phyloP scores from a whole-genome alignment of 2,888 invertebrate species.

The Eristalinus aeneus region DNA sequence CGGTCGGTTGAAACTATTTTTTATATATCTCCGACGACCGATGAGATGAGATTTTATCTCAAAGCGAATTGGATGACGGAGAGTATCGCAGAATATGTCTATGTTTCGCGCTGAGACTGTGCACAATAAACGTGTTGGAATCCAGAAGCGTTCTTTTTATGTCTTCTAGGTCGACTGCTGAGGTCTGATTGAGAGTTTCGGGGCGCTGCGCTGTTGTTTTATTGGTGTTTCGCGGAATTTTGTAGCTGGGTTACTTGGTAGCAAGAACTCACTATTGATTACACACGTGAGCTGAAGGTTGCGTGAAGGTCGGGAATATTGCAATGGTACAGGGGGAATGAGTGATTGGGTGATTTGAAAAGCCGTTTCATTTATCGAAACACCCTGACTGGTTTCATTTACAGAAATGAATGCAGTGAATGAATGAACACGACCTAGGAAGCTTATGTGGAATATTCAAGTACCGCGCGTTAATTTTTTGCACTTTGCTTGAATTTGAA shows the following conservation, averaged over 20 bases:
- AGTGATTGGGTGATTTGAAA: neutral
- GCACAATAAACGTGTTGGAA: neutral
- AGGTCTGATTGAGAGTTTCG: conserved; percentile 34
- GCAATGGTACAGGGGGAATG: conserved; percentile 23
- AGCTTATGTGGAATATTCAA: neutral
- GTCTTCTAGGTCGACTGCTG: neutral
- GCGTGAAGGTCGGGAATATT: conserved; percentile 78
- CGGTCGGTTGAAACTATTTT: neutral
- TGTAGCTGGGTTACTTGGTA: conserved; percentile 60
- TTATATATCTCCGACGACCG: neutral
- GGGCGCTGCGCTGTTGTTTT: conserved; percentile 68
- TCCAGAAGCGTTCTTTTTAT: neutral
- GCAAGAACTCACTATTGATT: conserved; percentile 74
- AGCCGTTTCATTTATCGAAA: neutral
- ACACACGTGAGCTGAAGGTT: conserved; percentile 79
- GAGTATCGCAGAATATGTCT: neutral
- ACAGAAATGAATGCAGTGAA: neutral
- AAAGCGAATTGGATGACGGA: neutral
- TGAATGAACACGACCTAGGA: neutral
- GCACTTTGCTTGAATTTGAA: neutral
- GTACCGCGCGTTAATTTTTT: neutral
- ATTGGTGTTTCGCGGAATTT: conserved; percentile 61
- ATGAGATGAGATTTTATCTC: neutral
- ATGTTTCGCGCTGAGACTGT: neutral
- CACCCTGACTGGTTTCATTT: neutral